These are phyloP conservation scores for Apus apus DNA, from an alignment of 2,113 vertebrate genomes.

Conservation along the genomic window DNA sequence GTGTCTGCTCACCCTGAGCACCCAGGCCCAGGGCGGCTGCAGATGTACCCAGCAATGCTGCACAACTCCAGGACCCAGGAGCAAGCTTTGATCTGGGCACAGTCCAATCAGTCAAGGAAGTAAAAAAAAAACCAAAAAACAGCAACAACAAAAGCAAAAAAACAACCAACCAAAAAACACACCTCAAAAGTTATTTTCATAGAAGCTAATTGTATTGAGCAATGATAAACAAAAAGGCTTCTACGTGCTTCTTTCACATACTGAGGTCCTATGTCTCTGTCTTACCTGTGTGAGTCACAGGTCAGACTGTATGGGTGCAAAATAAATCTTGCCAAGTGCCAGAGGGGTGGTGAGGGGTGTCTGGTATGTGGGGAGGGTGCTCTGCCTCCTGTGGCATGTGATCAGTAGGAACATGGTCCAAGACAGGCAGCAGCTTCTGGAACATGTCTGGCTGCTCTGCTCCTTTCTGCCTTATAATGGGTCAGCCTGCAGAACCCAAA, in stretches of 20 bases:
- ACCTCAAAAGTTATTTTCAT: neutral
- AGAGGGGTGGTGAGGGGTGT: neutral
- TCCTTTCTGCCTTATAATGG: neutral
- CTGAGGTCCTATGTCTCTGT: neutral
- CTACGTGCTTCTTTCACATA: neutral
- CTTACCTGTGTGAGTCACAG: conserved; percentile 27
- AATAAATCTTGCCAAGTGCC: neutral
- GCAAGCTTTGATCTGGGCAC: neutral
- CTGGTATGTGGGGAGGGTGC: neutral
- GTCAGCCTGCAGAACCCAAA: neutral
- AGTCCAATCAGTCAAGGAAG: no score
- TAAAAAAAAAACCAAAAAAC: no score
- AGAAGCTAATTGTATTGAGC: neutral
- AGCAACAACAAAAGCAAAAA: no score
- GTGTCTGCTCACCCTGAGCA: neutral
- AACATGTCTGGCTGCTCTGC: neutral
- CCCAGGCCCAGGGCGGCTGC: neutral
- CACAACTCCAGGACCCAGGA: neutral
- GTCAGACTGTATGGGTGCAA: neutral
- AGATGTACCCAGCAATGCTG: accelerated
- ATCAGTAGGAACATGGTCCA: accelerated
- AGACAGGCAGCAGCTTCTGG: neutral
- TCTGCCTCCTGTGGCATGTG: neutral
- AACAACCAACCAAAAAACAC: no score
- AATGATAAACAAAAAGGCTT: conserved; percentile 16